These are phyloP conservation scores for Drosophila paucipuncta DNA, from an alignment of 2,888 invertebrate species.

Conservation along the genomic window DNA sequence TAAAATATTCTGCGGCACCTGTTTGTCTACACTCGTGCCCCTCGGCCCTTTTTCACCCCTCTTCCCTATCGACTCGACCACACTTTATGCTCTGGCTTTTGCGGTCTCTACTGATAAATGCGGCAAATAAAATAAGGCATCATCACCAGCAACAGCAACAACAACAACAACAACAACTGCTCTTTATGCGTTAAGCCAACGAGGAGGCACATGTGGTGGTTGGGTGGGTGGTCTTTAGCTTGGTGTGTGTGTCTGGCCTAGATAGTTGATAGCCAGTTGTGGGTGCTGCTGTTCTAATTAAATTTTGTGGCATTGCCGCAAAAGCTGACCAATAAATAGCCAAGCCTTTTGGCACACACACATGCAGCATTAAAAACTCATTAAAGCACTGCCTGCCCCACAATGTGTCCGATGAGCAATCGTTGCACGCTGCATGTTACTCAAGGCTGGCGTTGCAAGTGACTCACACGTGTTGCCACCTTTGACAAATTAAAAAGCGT, in stretches of 20 bases:
- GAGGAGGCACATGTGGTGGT: background rate
- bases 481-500: conserved; percentile 10
- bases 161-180: background rate
- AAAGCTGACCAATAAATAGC: conserved; percentile 71
- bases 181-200: conserved; percentile 25
- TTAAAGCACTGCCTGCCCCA: conserved; percentile 49
- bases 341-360: conserved; percentile 50
- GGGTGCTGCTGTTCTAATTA: conserved; percentile 56
- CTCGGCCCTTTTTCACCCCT: background rate
- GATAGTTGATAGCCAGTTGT: conserved; percentile 27
- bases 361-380: conserved; percentile 54
- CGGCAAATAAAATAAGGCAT: conserved; percentile 67
- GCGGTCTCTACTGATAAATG: conserved; percentile 73
- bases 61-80: background rate
- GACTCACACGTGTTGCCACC: conserved; percentile 21
- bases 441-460: background rate
- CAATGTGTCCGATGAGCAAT: conserved; percentile 26
- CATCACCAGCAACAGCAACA: conserved; percentile 37
- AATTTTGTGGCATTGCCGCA: conserved; percentile 70
- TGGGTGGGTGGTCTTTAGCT: background rate
- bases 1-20: conserved; percentile 76
- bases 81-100: conserved; percentile 50
- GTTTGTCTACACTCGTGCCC: conserved; percentile 17
- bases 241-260: conserved; percentile 2
- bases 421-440: background rate